These are phyloP conservation scores for Plectrocnemia conspersa DNA, from an alignment of 1,140 invertebrate genomes.

Conservation along the genomic window DNA sequence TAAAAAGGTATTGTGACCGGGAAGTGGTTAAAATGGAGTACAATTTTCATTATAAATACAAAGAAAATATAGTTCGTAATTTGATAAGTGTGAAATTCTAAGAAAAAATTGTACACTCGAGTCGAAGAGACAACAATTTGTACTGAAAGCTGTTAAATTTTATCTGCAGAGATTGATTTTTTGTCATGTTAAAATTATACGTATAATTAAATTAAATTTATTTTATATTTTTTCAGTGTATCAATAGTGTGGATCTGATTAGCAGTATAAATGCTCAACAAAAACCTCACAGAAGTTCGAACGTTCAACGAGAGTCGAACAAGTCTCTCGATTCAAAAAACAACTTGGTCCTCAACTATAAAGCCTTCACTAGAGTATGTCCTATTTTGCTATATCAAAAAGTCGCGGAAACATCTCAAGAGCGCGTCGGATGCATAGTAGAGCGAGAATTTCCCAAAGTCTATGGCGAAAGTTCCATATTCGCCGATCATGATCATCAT, in stretches of 20 bases:
- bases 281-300: conserved; percentile 39
- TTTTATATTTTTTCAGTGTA: conserved; percentile 42
- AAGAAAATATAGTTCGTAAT: too few species aligned
- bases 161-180: too few species aligned
- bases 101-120: too few species aligned
- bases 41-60: too few species aligned
- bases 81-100: too few species aligned
- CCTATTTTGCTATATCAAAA: conserved; percentile 63
- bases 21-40: too few species aligned
- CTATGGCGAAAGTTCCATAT: conserved; percentile 10
- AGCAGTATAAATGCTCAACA: conserved; percentile 44
- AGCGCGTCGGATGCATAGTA: conserved; percentile 54
- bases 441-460: conserved; percentile 41
- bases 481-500: conserved; percentile 4
- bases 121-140: too few species aligned
- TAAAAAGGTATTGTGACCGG: too few species aligned
- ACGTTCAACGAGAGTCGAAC: conserved; percentile 34
- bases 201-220: conserved; percentile 2
- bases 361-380: conserved; percentile 54
- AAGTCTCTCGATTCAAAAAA: conserved; percentile 20
- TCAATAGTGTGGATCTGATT: conserved; percentile 48
- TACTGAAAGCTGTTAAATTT: too few species aligned
- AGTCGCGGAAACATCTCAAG: conserved; percentile 48
- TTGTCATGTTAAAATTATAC: conserved; percentile 5
- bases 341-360: conserved; percentile 39